A percentile compares a stretch with the other conserved stretches of the same genome.
These are phyloP conservation scores for Propithecus perrieri DNA, from an alignment of 2,797 vertebrate genomes.

Conservation along the genomic window DNA sequence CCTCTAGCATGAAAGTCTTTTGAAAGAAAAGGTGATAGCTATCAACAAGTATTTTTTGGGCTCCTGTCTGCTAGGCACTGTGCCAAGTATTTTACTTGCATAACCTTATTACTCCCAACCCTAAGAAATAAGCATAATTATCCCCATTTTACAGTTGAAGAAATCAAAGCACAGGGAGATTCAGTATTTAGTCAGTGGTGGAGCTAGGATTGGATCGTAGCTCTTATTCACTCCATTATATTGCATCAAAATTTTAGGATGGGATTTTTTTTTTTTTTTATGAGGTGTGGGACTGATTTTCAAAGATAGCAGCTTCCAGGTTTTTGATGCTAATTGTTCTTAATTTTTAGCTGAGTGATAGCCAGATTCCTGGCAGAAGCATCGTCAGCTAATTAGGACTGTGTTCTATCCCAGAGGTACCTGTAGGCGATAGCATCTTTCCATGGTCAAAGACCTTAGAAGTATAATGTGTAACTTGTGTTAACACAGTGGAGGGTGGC, in stretches of 20 bases:
- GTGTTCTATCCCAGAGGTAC: conserved; percentile 9
- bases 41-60: not conserved
- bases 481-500: conserved; percentile 51
- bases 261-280: not conserved
- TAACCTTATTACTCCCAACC: not conserved
- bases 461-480: conserved; percentile 46
- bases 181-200: not conserved
- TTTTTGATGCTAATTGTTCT: conserved; percentile 52
- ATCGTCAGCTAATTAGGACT: not conserved
- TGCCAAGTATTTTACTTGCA: not conserved
- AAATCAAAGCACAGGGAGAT: not conserved
- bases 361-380: conserved; percentile 18
- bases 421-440: conserved; percentile 22
- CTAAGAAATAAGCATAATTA: conserved; percentile 2
- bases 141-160: conserved; percentile 29
- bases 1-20: not conserved
- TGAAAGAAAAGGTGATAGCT: conserved; percentile 9
- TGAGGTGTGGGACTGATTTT: conserved; percentile 10
- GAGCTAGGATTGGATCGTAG: not conserved
- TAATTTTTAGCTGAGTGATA: conserved; percentile 53
- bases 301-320: conserved; percentile 16
- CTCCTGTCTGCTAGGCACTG: not conserved
- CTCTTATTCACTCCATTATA: not conserved
- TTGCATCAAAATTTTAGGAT: conserved; percentile 2
- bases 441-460: conserved; percentile 6